Conservation (phyloP, 2,888 invertebrate species). For the Polia nebulosa region DNA sequence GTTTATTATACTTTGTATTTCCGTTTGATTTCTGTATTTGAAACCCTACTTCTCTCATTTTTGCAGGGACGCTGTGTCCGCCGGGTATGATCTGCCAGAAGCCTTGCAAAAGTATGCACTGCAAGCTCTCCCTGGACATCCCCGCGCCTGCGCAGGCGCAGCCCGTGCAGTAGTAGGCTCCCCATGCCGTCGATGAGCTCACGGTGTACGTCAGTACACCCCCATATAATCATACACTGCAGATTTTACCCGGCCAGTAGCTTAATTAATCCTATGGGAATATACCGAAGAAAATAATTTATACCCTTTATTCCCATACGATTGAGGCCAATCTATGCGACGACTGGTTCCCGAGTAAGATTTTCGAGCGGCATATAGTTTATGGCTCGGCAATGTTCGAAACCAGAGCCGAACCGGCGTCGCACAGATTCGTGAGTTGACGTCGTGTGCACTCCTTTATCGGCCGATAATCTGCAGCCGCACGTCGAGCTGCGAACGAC, state of each 20-base stretch:
- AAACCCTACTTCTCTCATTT: neutral
- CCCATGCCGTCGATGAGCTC: neutral
- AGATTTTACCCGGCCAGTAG: slow-evolving; percentile 10
- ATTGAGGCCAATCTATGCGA: slow-evolving; percentile 10
- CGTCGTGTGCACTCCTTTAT: slow-evolving; percentile 9
- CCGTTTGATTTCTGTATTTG: neutral
- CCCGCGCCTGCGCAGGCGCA: neutral
- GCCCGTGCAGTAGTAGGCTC: neutral
- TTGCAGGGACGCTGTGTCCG: slow-evolving; percentile 57
- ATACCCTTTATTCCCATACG: slow-evolving; percentile 23
- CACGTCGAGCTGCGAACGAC: neutral
- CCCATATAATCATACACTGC: slow-evolving; percentile 16
- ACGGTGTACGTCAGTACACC: slow-evolving; percentile 11
- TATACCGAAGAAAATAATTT: slow-evolving; percentile 4
- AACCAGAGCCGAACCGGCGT: slow-evolving; percentile 15
- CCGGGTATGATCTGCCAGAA: slow-evolving; percentile 43
- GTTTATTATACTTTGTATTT: neutral
- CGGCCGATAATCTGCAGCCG: slow-evolving; percentile 12
- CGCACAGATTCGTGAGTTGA: slow-evolving; percentile 22
- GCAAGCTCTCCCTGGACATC: slow-evolving; percentile 28
- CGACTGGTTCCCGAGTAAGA: slow-evolving; percentile 11
- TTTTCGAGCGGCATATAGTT: slow-evolving; percentile 29
- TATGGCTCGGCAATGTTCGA: slow-evolving; percentile 17
- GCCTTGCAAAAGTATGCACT: slow-evolving; percentile 38
- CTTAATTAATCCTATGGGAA: slow-evolving; percentile 32